phyloP scores from a whole-genome alignment of 2,888 invertebrate species.

The Brachypterus glaber region DNA sequence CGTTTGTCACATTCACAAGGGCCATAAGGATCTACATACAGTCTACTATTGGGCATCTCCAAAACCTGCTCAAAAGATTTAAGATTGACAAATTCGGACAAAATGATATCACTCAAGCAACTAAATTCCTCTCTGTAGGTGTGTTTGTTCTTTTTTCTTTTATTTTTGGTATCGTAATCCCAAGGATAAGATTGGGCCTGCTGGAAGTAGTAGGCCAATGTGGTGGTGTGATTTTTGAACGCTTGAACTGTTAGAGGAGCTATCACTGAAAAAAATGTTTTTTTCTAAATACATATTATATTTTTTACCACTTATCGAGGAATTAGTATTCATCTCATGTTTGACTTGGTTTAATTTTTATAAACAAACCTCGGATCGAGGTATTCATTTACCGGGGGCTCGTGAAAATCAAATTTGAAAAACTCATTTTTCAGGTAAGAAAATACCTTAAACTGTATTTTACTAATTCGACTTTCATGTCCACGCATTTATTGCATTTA shows the following conservation, averaged over 20 bases:
- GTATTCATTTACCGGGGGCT: too few relatives aligned
- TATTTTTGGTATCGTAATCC: conserved; percentile 20
- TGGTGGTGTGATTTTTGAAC: conserved; percentile 24
- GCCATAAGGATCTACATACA: conserved; percentile 32
- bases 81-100: conserved; percentile 14
- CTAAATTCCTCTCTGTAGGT: conserved; percentile 5
- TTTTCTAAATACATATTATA: too few relatives aligned
- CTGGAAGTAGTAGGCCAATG: conserved; percentile 35
- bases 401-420: too few relatives aligned
- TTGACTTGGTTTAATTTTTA: too few relatives aligned
- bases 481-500: too few relatives aligned
- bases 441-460: too few relatives aligned
- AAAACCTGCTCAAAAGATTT: conserved; percentile 10
- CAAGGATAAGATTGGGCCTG: conserved; percentile 24
- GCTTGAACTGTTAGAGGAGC: conserved; percentile 30
- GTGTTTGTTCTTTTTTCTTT: conserved; percentile 12
- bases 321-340: too few relatives aligned
- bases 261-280: conserved; percentile 26
- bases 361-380: too few relatives aligned
- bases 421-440: too few relatives aligned
- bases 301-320: too few relatives aligned
- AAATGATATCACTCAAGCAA: conserved; percentile 14
- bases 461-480: too few relatives aligned
- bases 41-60: conserved; percentile 24
- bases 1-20: conserved; percentile 33